Evolutionary conservation across 2,113 vertebrate genomes (phyloP).

Genomic region (Antigone vipio): DNA sequence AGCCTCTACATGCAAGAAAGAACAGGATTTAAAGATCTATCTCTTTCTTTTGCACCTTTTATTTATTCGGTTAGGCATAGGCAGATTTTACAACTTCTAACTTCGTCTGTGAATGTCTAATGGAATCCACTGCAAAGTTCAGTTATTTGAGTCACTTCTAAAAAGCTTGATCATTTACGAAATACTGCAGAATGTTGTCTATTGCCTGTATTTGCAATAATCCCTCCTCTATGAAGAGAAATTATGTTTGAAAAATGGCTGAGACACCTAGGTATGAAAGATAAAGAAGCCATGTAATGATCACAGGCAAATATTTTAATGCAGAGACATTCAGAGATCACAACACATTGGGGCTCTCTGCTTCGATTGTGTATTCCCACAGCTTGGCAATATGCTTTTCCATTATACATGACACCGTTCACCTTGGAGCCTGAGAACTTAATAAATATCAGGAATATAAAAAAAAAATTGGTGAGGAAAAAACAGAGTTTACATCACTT

Average conservation of each 20-base stretch:
- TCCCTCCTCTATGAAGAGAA: neutral
- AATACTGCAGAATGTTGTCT: neutral
- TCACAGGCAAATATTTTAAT: neutral
- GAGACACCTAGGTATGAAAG: neutral
- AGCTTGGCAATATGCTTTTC: neutral
- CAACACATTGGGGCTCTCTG: fast-evolving
- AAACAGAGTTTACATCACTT: neutral
- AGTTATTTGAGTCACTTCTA: neutral
- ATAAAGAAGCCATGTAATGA: neutral
- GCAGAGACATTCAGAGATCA: neutral
- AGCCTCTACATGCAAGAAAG: neutral
- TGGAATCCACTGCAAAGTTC: neutral
- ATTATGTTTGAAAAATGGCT: neutral
- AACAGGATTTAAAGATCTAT: neutral
- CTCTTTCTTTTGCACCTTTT: neutral
- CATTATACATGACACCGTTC: neutral
- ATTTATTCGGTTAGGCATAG: neutral
- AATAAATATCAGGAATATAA: neutral
- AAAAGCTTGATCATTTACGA: neutral
- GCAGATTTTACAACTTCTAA: neutral
- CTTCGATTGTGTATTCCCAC: neutral
- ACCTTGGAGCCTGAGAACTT: neutral
- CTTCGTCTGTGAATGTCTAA: neutral
- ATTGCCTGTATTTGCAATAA: neutral
- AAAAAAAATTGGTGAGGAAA: neutral